Evolutionary conservation across 2,113 vertebrate species (phyloP), one percentile per base, ranked within the genome.

Genomic region (Brienomyrus longianalis): DNA sequence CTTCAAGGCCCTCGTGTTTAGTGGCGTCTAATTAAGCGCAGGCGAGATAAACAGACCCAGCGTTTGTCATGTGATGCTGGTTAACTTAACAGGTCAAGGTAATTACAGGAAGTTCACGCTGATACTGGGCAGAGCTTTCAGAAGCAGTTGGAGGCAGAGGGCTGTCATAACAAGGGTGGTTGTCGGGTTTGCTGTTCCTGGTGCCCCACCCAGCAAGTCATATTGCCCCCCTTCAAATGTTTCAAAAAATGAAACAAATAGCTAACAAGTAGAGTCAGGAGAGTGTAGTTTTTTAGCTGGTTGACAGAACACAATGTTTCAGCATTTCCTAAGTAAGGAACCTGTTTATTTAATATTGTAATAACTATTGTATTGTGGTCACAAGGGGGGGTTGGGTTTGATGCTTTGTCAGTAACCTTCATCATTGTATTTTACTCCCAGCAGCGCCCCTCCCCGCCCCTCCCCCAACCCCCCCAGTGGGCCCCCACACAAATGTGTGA

Each of bases 1-100:
- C 94, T 94, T 93, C 92, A 94, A 94, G 92, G 92, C 94, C 93
- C 94, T 93, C 92, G 92, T 70, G 95, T 94, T 95, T 94, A 91
- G 92, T 93, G 91, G 90, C 90, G 93, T 94, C 94, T 95, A 95
- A 96, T 95, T 94, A 95, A 92, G 90, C 54, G 51, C 92, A 93
- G 94, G 92, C 89, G 83, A 90, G 89, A 88, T 52, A 91, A 70
- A 83, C 87, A 89, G 74, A 88, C 90, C 90, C 90, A 91, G 92
- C 91, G 93, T 94, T 92, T 92, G 93, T 94, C 92, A 93, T 92
- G 87, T 90, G 91, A 83, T 91, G 91, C 86, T 91, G 93, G 94
- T 91, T 89, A 92, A 93, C 92, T 94, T 94, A 93, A 95, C 94
- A 93, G 93, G 95, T 93, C 91, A 85, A 87, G 90, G 90, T 94